These are phyloP conservation scores for Psilopogon haemacephalus DNA, from an alignment of 2,113 vertebrate species.

Conservation along the genomic window DNA sequence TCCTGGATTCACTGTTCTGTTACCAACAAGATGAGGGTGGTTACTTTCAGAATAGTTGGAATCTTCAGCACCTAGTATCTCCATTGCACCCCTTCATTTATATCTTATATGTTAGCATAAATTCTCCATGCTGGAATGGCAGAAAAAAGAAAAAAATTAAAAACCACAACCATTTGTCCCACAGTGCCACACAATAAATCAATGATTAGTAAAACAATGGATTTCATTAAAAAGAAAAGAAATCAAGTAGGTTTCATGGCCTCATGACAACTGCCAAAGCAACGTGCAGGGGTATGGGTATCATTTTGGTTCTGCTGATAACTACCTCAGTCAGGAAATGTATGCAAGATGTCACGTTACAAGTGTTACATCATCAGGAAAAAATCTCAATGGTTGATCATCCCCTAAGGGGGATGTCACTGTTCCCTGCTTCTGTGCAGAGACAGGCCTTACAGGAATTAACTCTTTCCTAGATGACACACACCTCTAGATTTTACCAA, in stretches of 20 bases:
- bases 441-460: not conserved
- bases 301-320: not conserved
- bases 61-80: not conserved
- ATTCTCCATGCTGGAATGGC: not conserved
- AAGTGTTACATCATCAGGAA: constrained; percentile 51
- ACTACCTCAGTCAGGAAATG: not conserved
- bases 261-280: not conserved
- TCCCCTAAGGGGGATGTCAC: constrained; percentile 37
- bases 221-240: not conserved
- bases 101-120: not conserved
- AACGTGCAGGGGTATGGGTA: not conserved
- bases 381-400: constrained; percentile 55
- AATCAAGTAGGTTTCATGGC: not conserved
- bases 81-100: not conserved
- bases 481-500: not conserved
- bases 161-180: not conserved
- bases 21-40: not conserved
- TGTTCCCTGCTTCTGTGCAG: not conserved
- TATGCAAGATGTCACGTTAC: constrained; percentile 55
- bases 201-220: not conserved
- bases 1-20: not conserved
- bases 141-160: too few species aligned
- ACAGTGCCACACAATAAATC: not conserved
- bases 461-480: constrained; percentile 38
- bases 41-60: not conserved